phyloP scores from a whole-genome alignment of 2,113 vertebrate genomes.

The Petromus typicus region DNA sequence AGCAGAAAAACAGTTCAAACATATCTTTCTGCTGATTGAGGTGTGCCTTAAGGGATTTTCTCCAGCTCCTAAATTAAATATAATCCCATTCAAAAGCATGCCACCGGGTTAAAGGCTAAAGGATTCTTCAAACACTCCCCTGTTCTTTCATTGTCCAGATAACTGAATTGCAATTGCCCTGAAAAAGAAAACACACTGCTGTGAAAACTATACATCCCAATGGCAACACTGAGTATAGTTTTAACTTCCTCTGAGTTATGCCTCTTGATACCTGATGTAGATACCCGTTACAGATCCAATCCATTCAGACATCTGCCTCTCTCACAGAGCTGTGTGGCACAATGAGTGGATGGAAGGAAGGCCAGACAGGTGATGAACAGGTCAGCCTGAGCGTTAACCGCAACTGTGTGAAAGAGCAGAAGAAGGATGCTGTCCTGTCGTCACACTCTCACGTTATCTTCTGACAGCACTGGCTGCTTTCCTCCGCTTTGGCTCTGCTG shows the following conservation, averaged over 20 bases:
- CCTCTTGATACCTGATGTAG: background rate
- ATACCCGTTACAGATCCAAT: background rate
- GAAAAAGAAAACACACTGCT: background rate
- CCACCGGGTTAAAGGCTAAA: background rate
- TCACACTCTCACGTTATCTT: no score
- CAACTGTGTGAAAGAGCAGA: background rate
- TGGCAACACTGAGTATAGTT: background rate
- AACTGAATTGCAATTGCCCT: background rate
- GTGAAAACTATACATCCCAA: background rate
- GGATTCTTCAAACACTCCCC: background rate
- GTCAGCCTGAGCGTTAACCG: background rate
- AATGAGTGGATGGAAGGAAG: background rate
- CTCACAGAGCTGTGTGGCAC: background rate
- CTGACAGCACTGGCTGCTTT: background rate
- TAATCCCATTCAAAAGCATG: background rate
- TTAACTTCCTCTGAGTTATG: background rate
- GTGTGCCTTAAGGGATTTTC: background rate
- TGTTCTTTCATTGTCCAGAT: background rate
- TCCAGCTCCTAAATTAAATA: background rate
- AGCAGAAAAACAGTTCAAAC: background rate
- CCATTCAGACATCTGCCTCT: background rate
- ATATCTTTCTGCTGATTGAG: background rate
- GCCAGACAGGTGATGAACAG: no score
- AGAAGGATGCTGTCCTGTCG: background rate
- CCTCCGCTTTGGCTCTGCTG: background rate